These are phyloP conservation scores for Rhinoderma darwinii DNA, from an alignment of 2,113 vertebrate species.

Conservation along the genomic window DNA sequence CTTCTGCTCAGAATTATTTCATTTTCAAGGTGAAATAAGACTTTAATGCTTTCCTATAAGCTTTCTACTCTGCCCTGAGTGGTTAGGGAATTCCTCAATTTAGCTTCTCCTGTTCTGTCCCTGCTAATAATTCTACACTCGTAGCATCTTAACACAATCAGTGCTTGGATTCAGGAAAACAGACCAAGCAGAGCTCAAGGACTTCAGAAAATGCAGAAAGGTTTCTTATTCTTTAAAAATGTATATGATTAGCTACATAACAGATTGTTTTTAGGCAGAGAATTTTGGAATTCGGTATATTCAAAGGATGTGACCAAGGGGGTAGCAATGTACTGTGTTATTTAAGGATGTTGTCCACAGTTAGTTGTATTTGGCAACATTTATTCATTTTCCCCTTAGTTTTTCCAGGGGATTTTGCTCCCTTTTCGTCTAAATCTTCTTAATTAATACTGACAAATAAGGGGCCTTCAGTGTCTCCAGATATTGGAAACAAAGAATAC, in stretches of 20 bases:
- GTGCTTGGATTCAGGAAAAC: slow-evolving; percentile 16
- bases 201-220: slow-evolving; percentile 19
- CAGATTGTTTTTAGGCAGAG: background rate
- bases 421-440: background rate
- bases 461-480: background rate
- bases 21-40: slow-evolving; percentile 59
- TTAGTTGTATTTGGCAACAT: background rate
- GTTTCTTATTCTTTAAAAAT: slow-evolving; percentile 23
- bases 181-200: slow-evolving; percentile 1
- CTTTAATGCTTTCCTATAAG: slow-evolving; percentile 55
- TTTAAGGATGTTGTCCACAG: background rate
- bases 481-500: background rate
- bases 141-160: slow-evolving; percentile 53
- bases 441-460: slow-evolving; percentile 5
- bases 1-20: slow-evolving; percentile 39
- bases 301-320: background rate
- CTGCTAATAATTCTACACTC: slow-evolving; percentile 54
- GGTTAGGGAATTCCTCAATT: slow-evolving; percentile 56
- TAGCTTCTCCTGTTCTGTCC: slow-evolving; percentile 46
- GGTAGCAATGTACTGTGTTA: background rate
- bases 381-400: slow-evolving; percentile 15
- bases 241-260: background rate
- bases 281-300: background rate
- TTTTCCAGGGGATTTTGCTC: background rate
- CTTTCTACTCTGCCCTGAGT: slow-evolving; percentile 33